phyloP scores from a whole-genome alignment of 2,888 invertebrate species.

The Rhabditoides inermis region DNA sequence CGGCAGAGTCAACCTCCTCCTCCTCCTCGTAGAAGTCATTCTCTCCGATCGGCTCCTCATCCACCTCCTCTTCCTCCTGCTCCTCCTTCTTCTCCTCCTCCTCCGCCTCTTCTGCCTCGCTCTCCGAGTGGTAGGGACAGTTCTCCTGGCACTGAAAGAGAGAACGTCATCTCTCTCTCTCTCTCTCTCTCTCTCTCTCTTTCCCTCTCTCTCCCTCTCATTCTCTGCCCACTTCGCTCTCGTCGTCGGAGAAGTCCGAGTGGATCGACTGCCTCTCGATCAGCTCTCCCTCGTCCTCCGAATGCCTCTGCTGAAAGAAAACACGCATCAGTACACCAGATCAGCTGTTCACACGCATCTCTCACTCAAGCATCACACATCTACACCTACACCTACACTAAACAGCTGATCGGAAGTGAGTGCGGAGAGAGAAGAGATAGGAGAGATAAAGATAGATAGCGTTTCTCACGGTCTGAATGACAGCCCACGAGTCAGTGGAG shows the following conservation, averaged over 20 bases:
- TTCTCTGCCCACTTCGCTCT: neutral
- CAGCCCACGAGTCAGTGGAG: slow-evolving; percentile 17
- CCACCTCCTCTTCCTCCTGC: neutral
- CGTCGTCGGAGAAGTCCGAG: too few species aligned
- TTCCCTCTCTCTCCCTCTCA: neutral
- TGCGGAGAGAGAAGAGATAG: neutral
- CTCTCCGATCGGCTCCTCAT: slow-evolving; percentile 7
- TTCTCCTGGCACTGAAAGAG: slow-evolving; percentile 12
- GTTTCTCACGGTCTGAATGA: too few species aligned
- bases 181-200: neutral
- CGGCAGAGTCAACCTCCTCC: too few species aligned
- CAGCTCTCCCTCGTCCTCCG: neutral
- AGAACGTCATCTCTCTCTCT: slow-evolving; percentile 13
- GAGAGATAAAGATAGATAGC: slow-evolving; percentile 3
- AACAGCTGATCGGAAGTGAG: slow-evolving; percentile 2
- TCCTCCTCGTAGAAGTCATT: too few species aligned
- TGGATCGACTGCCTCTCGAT: slow-evolving; percentile 12
- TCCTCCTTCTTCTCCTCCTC: slow-evolving; percentile 5
- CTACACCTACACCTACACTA: too few species aligned
- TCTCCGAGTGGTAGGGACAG: too few species aligned
- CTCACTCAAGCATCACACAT: too few species aligned
- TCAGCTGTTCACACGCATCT: too few species aligned
- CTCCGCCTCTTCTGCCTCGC: slow-evolving; percentile 2
- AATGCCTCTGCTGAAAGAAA: neutral
- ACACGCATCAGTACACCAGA: too few species aligned